Conservation (phyloP, 2,888 invertebrate genomes). For the Pheosia gnoma region DNA sequence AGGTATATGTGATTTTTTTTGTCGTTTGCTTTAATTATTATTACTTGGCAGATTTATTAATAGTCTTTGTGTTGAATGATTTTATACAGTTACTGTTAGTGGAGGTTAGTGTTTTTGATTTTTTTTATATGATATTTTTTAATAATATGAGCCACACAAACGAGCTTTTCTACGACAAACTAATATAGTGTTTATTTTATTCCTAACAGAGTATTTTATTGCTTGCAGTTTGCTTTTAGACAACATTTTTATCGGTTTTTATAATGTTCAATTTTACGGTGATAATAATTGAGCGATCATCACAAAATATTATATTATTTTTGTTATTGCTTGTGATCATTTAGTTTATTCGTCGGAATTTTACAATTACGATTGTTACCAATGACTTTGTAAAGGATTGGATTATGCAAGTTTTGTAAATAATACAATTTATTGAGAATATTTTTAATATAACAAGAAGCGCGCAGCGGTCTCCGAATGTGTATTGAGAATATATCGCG, state of each 20-base stretch:
- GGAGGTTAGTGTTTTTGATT: slow-evolving; percentile 60
- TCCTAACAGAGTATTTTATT: slow-evolving; percentile 33
- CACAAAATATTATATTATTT: slow-evolving; percentile 56
- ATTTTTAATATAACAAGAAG: slow-evolving; percentile 42
- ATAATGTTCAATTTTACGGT: slow-evolving; percentile 36
- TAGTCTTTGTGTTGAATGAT: slow-evolving; percentile 63
- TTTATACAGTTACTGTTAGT: slow-evolving; percentile 63
- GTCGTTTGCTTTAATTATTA: slow-evolving; percentile 75
- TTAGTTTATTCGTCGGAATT: slow-evolving; percentile 60
- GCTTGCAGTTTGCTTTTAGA: slow-evolving; percentile 35
- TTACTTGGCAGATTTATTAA: slow-evolving; percentile 65
- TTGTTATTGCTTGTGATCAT: slow-evolving; percentile 61
- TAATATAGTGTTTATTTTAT: slow-evolving; percentile 38
- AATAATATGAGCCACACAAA: slow-evolving; percentile 28
- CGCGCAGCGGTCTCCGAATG: slow-evolving; percentile 17
- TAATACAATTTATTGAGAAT: slow-evolving; percentile 67
- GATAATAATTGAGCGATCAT: slow-evolving; percentile 43
- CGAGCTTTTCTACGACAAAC: slow-evolving; percentile 32
- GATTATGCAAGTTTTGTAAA: slow-evolving; percentile 66
- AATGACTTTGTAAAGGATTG: slow-evolving; percentile 55
- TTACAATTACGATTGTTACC: slow-evolving; percentile 64
- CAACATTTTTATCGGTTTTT: slow-evolving; percentile 19
- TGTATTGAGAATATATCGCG: slow-evolving; percentile 24
- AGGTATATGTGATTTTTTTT: slow-evolving; percentile 53
- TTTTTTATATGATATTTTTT: slow-evolving; percentile 50